A percentile compares a stretch with the other conserved stretches of the same genome.
These are phyloP conservation scores for Lucilia cuprina DNA, from an alignment of 1,140 invertebrate species.

Conservation along the genomic window DNA sequence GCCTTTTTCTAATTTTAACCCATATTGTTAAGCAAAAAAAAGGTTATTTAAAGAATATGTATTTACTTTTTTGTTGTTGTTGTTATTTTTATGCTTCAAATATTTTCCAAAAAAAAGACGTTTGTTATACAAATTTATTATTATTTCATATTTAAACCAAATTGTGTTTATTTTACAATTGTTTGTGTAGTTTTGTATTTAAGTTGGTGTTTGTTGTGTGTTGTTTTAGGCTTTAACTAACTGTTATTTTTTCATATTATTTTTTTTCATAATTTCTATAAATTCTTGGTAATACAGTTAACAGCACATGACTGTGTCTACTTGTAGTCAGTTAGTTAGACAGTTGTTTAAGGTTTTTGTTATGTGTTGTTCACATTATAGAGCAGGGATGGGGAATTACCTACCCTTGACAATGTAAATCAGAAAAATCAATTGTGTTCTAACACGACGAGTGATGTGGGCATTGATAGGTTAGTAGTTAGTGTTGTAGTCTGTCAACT, in stretches of 20 bases:
- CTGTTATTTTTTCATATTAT: not conserved
- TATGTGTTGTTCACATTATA: too few relatives aligned
- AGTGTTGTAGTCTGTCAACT: too few relatives aligned
- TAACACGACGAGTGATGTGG: too few relatives aligned
- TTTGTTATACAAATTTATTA: not conserved
- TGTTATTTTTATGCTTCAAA: conserved; percentile 1
- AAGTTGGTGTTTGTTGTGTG: not conserved
- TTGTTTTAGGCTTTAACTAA: not conserved
- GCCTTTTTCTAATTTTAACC: not conserved
- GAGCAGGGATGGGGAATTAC: too few relatives aligned
- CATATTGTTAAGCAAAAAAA: not conserved
- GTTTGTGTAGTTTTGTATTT: not conserved
- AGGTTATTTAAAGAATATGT: not conserved
- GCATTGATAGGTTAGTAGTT: too few relatives aligned
- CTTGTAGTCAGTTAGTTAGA: not conserved
- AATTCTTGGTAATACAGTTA: not conserved
- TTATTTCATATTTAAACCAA: not conserved
- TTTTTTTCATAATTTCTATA: not conserved
- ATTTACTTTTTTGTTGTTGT: not conserved
- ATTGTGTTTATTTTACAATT: too few relatives aligned
- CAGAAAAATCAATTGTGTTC: too few relatives aligned
- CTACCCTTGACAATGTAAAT: too few relatives aligned
- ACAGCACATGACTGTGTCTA: not conserved
- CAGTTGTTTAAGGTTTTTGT: not conserved
- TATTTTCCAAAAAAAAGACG: not conserved